These are phyloP conservation scores for Drosophila sulfurigaster DNA, from an alignment of 1,140 invertebrate genomes.

Conservation along the genomic window DNA sequence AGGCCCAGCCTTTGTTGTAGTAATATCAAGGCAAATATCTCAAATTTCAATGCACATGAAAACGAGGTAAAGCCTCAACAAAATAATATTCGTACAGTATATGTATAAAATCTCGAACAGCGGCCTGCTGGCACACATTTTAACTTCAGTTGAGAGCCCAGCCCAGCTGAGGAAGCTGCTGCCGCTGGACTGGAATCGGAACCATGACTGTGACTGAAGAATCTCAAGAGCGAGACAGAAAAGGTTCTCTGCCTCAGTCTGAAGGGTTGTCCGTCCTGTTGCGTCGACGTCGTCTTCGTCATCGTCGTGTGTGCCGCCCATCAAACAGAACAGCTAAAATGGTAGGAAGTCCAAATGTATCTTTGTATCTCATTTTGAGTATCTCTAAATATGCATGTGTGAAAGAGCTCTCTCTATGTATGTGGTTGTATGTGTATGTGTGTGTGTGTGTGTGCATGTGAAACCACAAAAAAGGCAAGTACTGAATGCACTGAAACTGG, in stretches of 20 bases:
- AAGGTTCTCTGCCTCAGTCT: constrained; percentile 26
- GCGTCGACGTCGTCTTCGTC: constrained; percentile 22
- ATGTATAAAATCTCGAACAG: constrained; percentile 48
- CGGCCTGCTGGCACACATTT: constrained; percentile 75
- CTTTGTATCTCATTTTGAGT: constrained; percentile 83
- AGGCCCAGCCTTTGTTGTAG: constrained; percentile 68
- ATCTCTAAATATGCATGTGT: constrained; percentile 78
- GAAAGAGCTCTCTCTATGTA: constrained; percentile 23
- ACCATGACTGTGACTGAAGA: constrained; percentile 30
- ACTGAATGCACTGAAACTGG: constrained; percentile 69
- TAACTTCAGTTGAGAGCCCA: constrained; percentile 12
- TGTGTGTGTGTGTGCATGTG: constrained; percentile 35
- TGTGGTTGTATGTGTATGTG: constrained; percentile 30
- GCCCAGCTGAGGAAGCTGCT: constrained; percentile 55
- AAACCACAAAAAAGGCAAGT: constrained; percentile 74
- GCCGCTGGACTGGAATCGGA: constrained; percentile 24
- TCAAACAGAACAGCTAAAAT: constrained; percentile 75
- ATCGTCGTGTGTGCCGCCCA: constrained; percentile 72
- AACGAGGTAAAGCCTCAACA: constrained; percentile 13
- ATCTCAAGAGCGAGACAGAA: not conserved
- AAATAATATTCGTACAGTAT: not conserved
- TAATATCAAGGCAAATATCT: constrained; percentile 81
- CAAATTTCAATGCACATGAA: constrained; percentile 74
- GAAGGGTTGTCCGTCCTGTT: constrained; percentile 50
- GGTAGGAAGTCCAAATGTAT: constrained; percentile 83